phyloP scores from a whole-genome alignment of 2,797 vertebrate genomes.

The Pantherophis vulpinus region DNA sequence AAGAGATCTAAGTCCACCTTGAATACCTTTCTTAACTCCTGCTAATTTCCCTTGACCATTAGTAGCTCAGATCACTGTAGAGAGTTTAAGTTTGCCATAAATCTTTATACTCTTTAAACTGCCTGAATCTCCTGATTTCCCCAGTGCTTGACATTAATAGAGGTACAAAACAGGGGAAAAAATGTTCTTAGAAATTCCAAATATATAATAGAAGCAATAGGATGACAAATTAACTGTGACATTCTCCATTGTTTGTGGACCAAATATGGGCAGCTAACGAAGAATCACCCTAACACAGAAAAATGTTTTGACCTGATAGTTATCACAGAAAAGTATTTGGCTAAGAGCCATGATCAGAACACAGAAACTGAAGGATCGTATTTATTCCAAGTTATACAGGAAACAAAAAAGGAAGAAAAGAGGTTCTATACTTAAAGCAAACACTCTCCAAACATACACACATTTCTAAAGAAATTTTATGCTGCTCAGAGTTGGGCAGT shows the following conservation, averaged over 20 bases:
- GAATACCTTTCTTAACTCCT: no score
- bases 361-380: background rate
- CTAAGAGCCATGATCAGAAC: background rate
- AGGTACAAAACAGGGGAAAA: background rate
- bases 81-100: no score
- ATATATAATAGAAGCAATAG: background rate
- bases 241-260: background rate
- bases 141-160: background rate
- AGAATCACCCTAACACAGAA: background rate
- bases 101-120: no score
- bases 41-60: no score
- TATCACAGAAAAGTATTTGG: background rate
- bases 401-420: background rate
- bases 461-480: background rate
- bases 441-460: background rate
- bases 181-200: background rate
- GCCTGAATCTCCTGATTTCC: no score
- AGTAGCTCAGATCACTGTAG: no score
- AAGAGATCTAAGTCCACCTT: no score
- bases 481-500: background rate
- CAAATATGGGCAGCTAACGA: background rate
- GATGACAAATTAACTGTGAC: background rate
- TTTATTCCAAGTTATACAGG: background rate
- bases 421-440: background rate
- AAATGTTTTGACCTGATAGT: background rate